Percentiles rank a stretch among this genome's conserved stretches.
phyloP scores from a whole-genome alignment of 2,888 invertebrate species.

The Diarsia rubi region DNA sequence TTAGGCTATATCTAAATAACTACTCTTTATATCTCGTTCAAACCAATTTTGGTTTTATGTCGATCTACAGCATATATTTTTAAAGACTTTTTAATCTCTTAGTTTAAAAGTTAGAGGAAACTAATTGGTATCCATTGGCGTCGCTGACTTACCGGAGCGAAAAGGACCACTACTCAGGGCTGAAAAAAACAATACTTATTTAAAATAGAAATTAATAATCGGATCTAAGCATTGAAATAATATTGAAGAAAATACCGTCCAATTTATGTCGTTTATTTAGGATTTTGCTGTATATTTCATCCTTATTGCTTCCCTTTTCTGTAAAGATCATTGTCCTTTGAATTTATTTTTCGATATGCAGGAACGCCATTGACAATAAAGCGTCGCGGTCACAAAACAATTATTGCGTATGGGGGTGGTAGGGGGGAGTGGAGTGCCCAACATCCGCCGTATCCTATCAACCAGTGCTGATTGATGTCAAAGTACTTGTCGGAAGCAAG shows the following conservation, averaged over 20 bases:
- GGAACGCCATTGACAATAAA: constrained; percentile 33
- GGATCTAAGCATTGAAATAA: not conserved
- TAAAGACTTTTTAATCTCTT: too few species aligned
- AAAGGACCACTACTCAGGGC: too few species aligned
- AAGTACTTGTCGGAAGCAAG: constrained; percentile 1
- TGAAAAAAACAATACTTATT: too few species aligned
- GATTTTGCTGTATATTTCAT: not conserved
- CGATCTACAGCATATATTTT: too few species aligned
- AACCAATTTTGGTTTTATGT: too few species aligned
- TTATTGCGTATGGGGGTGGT: constrained; percentile 15
- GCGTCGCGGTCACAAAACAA: constrained; percentile 38
- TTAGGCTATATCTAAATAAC: too few species aligned
- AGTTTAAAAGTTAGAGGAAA: too few species aligned
- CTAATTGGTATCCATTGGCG: too few species aligned
- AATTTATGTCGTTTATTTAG: not conserved
- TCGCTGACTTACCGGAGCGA: too few species aligned
- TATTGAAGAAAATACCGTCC: not conserved
- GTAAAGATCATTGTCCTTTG: not conserved
- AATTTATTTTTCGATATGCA: constrained; percentile 28
- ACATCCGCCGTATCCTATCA: constrained; percentile 30
- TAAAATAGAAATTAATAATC: too few species aligned
- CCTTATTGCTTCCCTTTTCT: too few species aligned
- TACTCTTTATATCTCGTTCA: too few species aligned
- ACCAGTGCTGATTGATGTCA: constrained; percentile 18
- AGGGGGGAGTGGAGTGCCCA: constrained; percentile 16